Evolutionary conservation across 53 echinoderm and acorn worm genomes (phyloP).

Genomic region (Apostichopus leukothele): DNA sequence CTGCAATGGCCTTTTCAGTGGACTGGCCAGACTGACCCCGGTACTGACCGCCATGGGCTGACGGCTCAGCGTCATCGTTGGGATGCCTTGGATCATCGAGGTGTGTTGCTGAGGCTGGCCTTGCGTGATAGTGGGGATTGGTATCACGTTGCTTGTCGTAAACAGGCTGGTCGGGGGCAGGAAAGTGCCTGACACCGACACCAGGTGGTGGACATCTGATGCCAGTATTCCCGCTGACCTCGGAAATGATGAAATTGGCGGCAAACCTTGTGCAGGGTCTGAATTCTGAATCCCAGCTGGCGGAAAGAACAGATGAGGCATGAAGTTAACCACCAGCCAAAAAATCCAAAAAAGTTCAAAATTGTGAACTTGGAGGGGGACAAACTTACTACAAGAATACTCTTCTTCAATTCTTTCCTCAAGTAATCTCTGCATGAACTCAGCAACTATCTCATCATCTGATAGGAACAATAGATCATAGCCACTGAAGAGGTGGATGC

Average conservation of each 20-base stretch:
- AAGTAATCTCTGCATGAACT: too few species aligned
- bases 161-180: conserved; percentile 79
- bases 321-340: too few species aligned
- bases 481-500: too few species aligned
- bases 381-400: too few species aligned
- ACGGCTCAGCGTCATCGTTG: conserved; percentile 25
- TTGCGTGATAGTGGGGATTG: conserved; percentile 38
- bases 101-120: conserved; percentile 12
- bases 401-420: too few species aligned
- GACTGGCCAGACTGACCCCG: conserved; percentile 33
- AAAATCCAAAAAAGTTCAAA: too few species aligned
- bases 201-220: conserved; percentile 66
- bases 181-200: conserved; percentile 86
- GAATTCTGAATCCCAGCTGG: conserved; percentile 11
- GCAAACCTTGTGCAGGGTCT: conserved; percentile 27
- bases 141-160: conserved; percentile 52
- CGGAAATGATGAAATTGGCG: conserved; percentile 37
- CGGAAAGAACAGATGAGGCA: too few species aligned
- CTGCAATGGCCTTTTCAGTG: conserved; percentile 76
- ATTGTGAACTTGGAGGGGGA: too few species aligned
- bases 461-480: too few species aligned
- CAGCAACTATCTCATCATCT: too few species aligned
- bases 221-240: conserved; percentile 14
- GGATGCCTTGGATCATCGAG: conserved; percentile 4
- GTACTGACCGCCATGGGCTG: conserved; percentile 28